Percentiles rank a stretch among this genome's conserved stretches.
Conservation (phyloP, 2,888 invertebrate species). For the Calameuta pallipes region DNA sequence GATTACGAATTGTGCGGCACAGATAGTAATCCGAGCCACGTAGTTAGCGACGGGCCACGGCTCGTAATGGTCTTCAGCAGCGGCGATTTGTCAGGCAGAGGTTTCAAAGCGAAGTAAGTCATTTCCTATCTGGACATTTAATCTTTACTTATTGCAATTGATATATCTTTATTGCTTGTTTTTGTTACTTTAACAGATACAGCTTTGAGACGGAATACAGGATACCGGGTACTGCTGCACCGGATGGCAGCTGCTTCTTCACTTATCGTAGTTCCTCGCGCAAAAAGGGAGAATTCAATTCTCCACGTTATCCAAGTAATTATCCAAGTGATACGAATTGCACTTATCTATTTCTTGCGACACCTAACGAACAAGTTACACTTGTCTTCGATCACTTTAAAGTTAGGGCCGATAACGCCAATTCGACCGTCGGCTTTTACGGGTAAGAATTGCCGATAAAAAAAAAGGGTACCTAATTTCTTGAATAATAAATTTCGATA, state of each 20-base stretch:
- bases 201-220: conserved; percentile 82
- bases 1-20: conserved; percentile 93
- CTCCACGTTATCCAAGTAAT: conserved; percentile 95
- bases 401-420: conserved; percentile 84
- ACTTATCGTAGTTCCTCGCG: conserved; percentile 89
- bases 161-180: background rate
- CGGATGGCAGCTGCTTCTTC: conserved; percentile 91
- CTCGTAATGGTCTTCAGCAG: conserved; percentile 96
- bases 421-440: conserved; percentile 80
- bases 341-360: conserved; percentile 89
- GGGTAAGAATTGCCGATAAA: conserved; percentile 69
- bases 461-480: background rate
- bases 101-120: conserved; percentile 85
- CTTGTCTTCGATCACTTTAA: conserved; percentile 93
- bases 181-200: conserved; percentile 55
- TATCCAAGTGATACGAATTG: conserved; percentile 96
- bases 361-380: conserved; percentile 89
- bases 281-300: conserved; percentile 93
- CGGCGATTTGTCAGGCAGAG: conserved; percentile 88
- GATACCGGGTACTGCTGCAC: conserved; percentile 93
- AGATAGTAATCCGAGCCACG: conserved; percentile 78
- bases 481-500: background rate
- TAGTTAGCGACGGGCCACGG: conserved; percentile 91
- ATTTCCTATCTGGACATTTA: conserved; percentile 4
- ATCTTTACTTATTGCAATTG: background rate